These are phyloP conservation scores for Drosophila parvula DNA, from an alignment of 1,140 invertebrate species.

Conservation along the genomic window DNA sequence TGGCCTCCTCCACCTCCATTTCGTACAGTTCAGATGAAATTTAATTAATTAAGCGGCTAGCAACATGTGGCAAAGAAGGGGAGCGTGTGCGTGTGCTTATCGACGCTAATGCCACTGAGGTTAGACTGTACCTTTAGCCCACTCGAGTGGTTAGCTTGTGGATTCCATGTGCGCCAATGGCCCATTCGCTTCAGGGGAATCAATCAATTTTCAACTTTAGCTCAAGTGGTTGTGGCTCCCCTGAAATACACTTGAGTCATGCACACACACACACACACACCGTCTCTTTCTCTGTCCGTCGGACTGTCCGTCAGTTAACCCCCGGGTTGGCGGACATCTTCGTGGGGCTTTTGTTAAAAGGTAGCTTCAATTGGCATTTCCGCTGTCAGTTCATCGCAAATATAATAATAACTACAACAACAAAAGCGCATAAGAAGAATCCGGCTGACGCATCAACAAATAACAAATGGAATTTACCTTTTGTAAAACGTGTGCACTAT, in stretches of 20 bases:
- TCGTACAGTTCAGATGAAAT: constrained; percentile 52
- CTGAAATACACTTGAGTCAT: constrained; percentile 61
- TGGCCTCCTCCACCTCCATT: constrained; percentile 21
- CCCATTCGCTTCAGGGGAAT: constrained; percentile 39
- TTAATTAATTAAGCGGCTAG: constrained; percentile 57
- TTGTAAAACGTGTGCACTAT: constrained; percentile 59
- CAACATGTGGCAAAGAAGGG: constrained; percentile 34
- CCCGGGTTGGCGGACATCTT: constrained; percentile 51
- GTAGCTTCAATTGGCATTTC: constrained; percentile 80
- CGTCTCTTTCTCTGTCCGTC: constrained; percentile 1
- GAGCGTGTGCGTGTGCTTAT: constrained; percentile 43
- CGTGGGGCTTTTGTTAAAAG: constrained; percentile 72
- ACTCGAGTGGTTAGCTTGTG: constrained; percentile 36
- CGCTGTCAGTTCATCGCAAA: constrained; percentile 53
- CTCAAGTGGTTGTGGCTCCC: constrained; percentile 57
- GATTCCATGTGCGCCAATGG: constrained; percentile 40
- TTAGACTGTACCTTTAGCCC: constrained; percentile 49
- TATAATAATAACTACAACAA: constrained; percentile 43
- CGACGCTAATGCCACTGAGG: constrained; percentile 34
- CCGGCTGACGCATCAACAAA: constrained; percentile 59
- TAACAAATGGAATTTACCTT: constrained; percentile 57
- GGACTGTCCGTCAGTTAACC: constrained; percentile 19
- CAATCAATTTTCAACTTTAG: constrained; percentile 59
- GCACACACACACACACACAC: constrained; percentile 6
- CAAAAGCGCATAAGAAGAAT: constrained; percentile 70